Base-by-base conservation (phyloP, 1,140 invertebrate genomes). In the Trachymyrmex septentrionalis region DNA sequence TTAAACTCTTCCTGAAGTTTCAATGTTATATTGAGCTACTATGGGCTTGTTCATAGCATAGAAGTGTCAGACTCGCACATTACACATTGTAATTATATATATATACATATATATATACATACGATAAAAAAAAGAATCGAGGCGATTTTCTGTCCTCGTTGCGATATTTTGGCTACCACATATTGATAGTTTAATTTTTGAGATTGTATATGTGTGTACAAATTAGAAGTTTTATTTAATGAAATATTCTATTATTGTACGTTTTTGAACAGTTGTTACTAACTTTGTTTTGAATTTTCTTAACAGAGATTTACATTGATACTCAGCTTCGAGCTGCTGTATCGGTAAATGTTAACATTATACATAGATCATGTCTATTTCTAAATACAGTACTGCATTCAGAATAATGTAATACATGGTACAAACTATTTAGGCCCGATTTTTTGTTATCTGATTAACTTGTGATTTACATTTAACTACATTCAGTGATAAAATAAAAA, bases 311-410 rank as follows among this genome's bases (percentile, higher is more conserved):
- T 90, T 88, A 88, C 84, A 81, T 87, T 72, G 76, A 76, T 90
- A 89, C 38, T 89, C 89, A 90, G 81, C 81, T 85, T 57, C 57
- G 38, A 12, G 81, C 86, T 90, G 73, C 77, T 90, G 57, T 88
- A 86, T 50, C 55, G 69, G 24, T 88, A 88, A 91, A 90, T 90
- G 84, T 91, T 91, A 64, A 91, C 84, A 89, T 88, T 88, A 53
- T 16, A 66, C 44, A 90, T 75, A 88, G 67, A 88, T 88, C 57
- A 50, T 86, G 19, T 73, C 55, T 50, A 86, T 63, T 75, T 85
- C 53, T 69, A 84, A 34, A 59, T 73, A 90, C 66, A 81, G 59
- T 78, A 50, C 81, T 88, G 10, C 75, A 90, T 86, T 84, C 78
- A 76, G 27, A 73, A 67, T 72, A 78, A 10, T 21, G 3, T 82